Evolutionary conservation across 23 tunicate species (phyloP), one percentile per base, ranked within the genome.

Genomic region (Trididemnum miniatum): DNA sequence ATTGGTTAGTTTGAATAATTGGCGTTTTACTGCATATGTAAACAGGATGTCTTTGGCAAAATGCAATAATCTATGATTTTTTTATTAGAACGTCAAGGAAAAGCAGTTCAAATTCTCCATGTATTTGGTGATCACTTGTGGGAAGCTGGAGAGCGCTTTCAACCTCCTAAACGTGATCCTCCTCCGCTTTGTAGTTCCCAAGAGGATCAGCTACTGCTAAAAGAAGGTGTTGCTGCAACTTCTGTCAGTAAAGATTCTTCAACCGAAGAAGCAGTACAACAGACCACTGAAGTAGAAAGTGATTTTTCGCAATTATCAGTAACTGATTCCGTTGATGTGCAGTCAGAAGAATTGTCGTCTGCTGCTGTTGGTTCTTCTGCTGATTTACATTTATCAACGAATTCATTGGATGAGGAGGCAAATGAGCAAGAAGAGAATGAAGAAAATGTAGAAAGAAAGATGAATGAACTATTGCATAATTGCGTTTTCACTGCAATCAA

Each of bases 41-140:
- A n/a, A n/a, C n/a, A n/a, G n/a, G n/a, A n/a, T n/a, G n/a, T n/a
- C n/a, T n/a, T n/a, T n/a, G n/a, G n/a, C n/a, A n/a, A n/a, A n/a
- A n/a, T n/a, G n/a, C n/a, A n/a, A n/a, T n/a, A n/a, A n/a, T n/a
- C n/a, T n/a, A n/a, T n/a, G n/a, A n/a, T n/a, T n/a, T n/a, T n/a
- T 15, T 23, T 74, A 4, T 52, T 34, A 86, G 98, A 80, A 7
- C 90, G 71, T 49, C 79, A 72, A 24, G 98, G 98, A 15, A 93
- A 93, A 84, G 98, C 90, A 63, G 87, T 93, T 35, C 77, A 80
- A 26, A 76, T 93, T 44, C 5, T 88, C 20, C 98, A 93, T 75
- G 77, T 86, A 5, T 93, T 93, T 84, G 98, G 98, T 2, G 98
- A 93, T 84, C 87, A 93, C 51, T 65, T 93, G 40, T 93, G 98